These are phyloP conservation scores for Ciconia nigra DNA, from an alignment of 2,797 vertebrate species.

Conservation along the genomic window DNA sequence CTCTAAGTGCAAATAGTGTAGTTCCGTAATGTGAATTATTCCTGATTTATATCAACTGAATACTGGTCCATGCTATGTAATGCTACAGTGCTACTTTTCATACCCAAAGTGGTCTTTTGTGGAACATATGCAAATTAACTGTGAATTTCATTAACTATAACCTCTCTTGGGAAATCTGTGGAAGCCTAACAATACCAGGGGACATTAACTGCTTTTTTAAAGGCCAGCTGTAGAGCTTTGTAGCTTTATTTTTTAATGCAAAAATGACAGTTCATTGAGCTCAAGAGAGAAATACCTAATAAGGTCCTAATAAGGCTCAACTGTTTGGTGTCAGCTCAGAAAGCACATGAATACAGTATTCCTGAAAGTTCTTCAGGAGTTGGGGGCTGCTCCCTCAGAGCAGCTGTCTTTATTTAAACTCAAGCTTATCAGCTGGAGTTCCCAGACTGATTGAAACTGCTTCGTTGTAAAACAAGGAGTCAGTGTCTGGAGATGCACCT, in stretches of 20 bases:
- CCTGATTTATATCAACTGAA: background rate
- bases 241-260: background rate
- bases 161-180: background rate
- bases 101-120: background rate
- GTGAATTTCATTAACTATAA: background rate
- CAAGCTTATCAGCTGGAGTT: background rate
- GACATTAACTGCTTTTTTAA: background rate
- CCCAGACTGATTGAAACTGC: background rate
- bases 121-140: background rate
- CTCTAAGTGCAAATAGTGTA: background rate
- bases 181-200: background rate
- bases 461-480: background rate
- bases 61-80: background rate
- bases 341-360: fast-evolving
- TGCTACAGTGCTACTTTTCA: background rate
- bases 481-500: background rate
- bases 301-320: background rate
- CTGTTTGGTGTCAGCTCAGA: background rate
- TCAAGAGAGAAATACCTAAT: background rate
- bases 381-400: background rate
- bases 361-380: background rate
- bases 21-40: background rate
- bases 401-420: background rate
- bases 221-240: background rate
- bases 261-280: background rate